These are phyloP conservation scores for Larimichthys crocea DNA, from an alignment of 2,113 vertebrate species.

Conservation along the genomic window DNA sequence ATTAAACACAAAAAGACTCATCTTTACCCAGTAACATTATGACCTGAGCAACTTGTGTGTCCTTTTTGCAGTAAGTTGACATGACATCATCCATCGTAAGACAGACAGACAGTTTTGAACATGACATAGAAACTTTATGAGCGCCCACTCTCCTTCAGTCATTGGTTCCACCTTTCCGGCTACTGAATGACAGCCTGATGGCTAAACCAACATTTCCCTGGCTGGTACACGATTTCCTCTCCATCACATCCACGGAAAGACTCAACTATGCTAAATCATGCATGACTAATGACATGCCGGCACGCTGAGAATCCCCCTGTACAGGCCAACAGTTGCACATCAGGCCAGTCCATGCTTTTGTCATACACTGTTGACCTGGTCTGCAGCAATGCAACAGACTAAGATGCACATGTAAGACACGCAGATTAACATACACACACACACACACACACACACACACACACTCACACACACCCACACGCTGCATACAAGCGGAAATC, in stretches of 20 bases:
- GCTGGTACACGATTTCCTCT: not conserved
- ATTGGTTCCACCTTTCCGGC: not conserved
- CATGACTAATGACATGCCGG: conserved; percentile 62
- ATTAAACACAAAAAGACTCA: no score
- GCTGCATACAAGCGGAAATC: conserved; percentile 43
- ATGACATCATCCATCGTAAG: not conserved
- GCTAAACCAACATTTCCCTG: not conserved
- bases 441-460: not conserved
- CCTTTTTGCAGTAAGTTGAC: not conserved
- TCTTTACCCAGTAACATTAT: not conserved
- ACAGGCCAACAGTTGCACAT: conserved; percentile 48
- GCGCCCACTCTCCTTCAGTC: not conserved
- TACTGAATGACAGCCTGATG: not conserved
- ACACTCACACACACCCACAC: not conserved
- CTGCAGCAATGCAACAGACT: conserved; percentile 56
- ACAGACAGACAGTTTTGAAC: not conserved
- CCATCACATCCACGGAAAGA: conserved; percentile 27
- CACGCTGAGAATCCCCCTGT: not conserved
- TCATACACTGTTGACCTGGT: conserved; percentile 44
- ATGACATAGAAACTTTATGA: not conserved
- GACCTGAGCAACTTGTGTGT: not conserved
- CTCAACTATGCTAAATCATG: conserved; percentile 58
- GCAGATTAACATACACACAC: not conserved
- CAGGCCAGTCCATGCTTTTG: conserved; percentile 63
- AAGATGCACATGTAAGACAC: conserved; percentile 21